These are phyloP conservation scores for Trididemnum miniatum DNA, from an alignment of 23 tunicate species.

Conservation along the genomic window DNA sequence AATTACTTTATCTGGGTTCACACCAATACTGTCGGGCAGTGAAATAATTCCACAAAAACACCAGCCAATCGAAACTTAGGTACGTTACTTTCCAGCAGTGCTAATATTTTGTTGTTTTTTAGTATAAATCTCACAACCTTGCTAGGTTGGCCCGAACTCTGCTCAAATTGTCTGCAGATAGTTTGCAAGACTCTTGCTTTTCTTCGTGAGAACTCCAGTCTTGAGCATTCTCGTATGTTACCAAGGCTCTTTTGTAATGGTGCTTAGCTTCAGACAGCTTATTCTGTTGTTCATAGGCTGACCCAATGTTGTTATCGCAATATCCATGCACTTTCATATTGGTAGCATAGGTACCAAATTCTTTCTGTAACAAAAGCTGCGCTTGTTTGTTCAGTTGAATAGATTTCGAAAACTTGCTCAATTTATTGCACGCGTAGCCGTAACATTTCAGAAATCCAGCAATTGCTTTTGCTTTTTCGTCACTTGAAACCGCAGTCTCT, in stretches of 20 bases:
- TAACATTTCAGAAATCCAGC: slow-evolving; percentile 13
- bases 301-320: slow-evolving; percentile 3
- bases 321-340: background rate
- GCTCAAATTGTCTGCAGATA: too few species aligned
- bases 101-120: too few species aligned
- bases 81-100: too few species aligned
- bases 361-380: background rate
- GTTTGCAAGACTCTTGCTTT: too few species aligned
- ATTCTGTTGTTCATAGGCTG: background rate
- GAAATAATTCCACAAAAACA: too few species aligned
- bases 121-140: too few species aligned
- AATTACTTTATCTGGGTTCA: too few species aligned
- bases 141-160: too few species aligned
- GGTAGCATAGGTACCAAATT: background rate
- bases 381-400: background rate
- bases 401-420: background rate
- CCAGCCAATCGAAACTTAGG: too few species aligned
- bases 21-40: too few species aligned
- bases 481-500: background rate
- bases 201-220: background rate
- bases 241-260: background rate
- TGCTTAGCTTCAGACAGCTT: background rate
- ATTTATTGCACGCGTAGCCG: background rate
- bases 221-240: background rate
- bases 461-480: background rate